Evolutionary conservation across 1,140 invertebrate genomes (phyloP).

Genomic region (Tribolium castaneum): DNA sequence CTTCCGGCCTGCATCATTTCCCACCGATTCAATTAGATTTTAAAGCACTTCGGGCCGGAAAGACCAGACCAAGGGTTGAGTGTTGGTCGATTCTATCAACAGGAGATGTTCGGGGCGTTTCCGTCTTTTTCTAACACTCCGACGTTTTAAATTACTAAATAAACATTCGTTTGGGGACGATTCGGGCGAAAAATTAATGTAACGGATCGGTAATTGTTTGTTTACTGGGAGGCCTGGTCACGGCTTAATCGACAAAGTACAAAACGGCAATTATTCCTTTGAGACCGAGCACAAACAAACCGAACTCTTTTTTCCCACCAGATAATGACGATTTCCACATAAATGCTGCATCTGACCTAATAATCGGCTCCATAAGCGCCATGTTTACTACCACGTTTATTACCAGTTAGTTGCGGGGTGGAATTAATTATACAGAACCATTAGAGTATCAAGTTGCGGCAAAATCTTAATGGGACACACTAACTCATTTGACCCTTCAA

Average conservation of each 20-base stretch:
- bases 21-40: slow-evolving; percentile 47
- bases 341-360: background rate
- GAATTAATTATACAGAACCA: slow-evolving; percentile 29
- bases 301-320: background rate
- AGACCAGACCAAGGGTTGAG: slow-evolving; percentile 36
- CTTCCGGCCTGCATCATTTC: slow-evolving; percentile 44
- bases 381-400: slow-evolving; percentile 29
- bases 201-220: slow-evolving; percentile 16
- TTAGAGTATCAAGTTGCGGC: slow-evolving; percentile 26
- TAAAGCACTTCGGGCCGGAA: slow-evolving; percentile 39
- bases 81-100: slow-evolving; percentile 1
- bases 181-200: slow-evolving; percentile 12
- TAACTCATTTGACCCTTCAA: slow-evolving; percentile 36
- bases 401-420: slow-evolving; percentile 20
- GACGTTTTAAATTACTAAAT: slow-evolving; percentile 25
- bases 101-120: background rate
- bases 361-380: slow-evolving; percentile 19
- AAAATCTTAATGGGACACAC: slow-evolving; percentile 39
- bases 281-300: background rate
- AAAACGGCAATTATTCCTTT: background rate
- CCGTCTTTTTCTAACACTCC: background rate
- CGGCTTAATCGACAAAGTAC: background rate
- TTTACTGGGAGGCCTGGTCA: background rate
- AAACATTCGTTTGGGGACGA: slow-evolving; percentile 23
- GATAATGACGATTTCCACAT: background rate